Conservation (phyloP, 2,113 vertebrate genomes). For the Trochalopteron elliotii region DNA sequence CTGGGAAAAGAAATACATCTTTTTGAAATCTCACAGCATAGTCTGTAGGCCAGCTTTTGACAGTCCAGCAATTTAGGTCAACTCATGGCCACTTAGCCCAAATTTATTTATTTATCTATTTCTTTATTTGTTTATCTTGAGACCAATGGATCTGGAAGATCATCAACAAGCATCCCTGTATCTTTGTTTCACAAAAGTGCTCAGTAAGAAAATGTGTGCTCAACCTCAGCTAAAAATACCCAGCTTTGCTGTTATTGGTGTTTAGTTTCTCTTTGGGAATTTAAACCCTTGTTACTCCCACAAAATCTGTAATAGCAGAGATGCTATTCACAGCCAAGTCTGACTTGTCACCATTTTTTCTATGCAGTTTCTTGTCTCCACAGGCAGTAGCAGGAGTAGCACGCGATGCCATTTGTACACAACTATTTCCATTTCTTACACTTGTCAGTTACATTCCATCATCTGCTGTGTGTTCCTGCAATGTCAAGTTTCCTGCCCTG, state of each 20-base stretch:
- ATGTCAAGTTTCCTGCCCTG: neutral
- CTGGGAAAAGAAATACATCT: neutral
- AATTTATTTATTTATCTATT: neutral
- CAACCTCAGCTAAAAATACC: neutral
- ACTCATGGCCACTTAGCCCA: neutral
- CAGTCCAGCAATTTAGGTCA: neutral
- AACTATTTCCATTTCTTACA: neutral
- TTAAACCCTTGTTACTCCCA: neutral
- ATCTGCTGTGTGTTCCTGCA: neutral
- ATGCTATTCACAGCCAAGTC: neutral
- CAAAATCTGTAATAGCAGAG: neutral
- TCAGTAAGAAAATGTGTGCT: neutral
- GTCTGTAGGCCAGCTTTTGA: neutral
- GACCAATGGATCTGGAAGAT: neutral
- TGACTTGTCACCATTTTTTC: neutral
- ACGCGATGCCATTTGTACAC: accelerated
- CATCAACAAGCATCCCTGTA: neutral
- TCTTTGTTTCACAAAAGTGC: neutral
- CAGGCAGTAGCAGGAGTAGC: neutral
- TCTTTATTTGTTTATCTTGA: neutral
- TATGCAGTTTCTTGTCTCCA: neutral
- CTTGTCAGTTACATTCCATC: neutral
- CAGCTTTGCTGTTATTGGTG: neutral
- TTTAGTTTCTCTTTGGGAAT: neutral
- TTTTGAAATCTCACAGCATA: neutral